phyloP scores from a whole-genome alignment of 2,797 vertebrate species.

The Thamnophis elegans region DNA sequence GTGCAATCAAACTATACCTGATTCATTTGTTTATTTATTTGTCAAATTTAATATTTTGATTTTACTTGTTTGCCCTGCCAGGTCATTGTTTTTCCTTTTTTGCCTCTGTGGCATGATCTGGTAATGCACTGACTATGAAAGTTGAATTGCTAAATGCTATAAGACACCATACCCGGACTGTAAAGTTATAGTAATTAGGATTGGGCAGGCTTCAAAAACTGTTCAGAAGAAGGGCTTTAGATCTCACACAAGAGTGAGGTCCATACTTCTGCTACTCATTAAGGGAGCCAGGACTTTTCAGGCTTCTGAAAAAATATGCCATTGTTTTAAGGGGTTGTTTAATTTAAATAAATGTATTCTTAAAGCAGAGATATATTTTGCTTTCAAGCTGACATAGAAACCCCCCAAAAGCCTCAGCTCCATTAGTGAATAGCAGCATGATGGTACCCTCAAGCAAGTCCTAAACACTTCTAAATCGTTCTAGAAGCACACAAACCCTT shows the following conservation, averaged over 20 bases:
- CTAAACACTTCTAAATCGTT: background rate
- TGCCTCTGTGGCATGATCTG: conserved; percentile 13
- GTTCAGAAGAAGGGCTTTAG: background rate
- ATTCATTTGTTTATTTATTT: background rate
- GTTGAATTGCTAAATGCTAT: conserved; percentile 18
- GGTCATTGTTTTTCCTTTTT: background rate
- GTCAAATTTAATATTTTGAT: background rate
- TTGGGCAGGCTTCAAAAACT: background rate
- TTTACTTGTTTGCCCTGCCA: background rate
- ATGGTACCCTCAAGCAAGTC: background rate
- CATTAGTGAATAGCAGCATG: background rate
- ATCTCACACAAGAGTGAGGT: background rate
- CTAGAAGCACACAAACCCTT: background rate
- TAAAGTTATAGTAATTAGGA: background rate
- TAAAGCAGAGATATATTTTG: background rate
- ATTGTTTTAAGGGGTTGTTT: background rate
- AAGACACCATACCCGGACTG: background rate
- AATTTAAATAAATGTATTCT: background rate
- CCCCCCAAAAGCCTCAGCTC: background rate
- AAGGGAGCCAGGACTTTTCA: background rate
- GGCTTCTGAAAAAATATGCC: background rate
- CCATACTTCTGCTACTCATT: background rate
- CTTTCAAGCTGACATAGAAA: background rate
- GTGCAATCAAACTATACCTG: background rate
- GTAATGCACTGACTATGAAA: conserved; percentile 35